Evolutionary conservation across 2,797 vertebrate species (phyloP).

Genomic region (Pseudotriccus pelzelni): DNA sequence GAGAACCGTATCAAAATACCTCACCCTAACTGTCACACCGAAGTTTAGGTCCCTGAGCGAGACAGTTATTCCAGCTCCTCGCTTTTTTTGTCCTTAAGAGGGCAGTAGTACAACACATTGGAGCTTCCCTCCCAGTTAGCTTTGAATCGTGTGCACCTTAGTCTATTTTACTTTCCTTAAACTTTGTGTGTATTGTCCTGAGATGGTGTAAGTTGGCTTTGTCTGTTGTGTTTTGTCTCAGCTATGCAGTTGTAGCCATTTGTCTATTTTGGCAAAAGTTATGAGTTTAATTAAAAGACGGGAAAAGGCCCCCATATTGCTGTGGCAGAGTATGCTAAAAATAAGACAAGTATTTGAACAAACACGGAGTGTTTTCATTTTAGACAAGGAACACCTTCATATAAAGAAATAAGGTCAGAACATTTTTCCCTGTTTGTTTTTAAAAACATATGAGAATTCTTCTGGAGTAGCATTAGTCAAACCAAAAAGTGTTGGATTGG

Average conservation of each 20-base stretch:
- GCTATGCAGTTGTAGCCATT: background rate
- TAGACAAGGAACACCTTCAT: background rate
- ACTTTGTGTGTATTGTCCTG: background rate
- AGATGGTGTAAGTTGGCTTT: background rate
- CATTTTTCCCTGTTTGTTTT: background rate
- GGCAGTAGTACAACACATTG: constrained; percentile 62
- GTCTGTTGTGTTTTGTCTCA: background rate
- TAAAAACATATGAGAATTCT: background rate
- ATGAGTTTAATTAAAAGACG: background rate
- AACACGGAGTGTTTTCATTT: background rate
- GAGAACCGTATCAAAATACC: background rate
- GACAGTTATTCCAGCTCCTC: background rate
- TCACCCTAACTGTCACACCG: background rate
- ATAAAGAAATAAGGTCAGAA: background rate
- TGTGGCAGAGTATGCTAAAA: accelerated
- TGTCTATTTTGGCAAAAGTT: background rate
- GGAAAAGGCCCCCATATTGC: accelerated
- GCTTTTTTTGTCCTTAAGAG: constrained; percentile 43
- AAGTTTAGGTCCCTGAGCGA: background rate
- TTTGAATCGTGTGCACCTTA: accelerated
- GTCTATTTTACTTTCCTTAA: background rate
- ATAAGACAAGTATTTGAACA: background rate
- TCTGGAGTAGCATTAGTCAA: background rate
- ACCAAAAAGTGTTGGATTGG: accelerated
- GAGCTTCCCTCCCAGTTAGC: background rate